These are phyloP conservation scores for Griposia aprilina DNA, from an alignment of 2,888 invertebrate genomes.

Conservation along the genomic window DNA sequence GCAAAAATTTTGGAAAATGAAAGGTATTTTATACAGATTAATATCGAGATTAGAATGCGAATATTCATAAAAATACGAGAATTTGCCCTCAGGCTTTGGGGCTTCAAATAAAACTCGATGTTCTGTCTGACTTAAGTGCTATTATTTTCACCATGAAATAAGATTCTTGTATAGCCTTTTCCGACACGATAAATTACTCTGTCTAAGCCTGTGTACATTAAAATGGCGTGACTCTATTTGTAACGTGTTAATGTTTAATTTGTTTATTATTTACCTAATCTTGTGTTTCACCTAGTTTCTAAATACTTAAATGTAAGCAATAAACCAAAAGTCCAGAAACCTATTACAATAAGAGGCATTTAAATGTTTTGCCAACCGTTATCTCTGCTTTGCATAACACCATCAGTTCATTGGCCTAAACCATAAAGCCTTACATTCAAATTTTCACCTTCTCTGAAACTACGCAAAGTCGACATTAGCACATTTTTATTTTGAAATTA, in stretches of 20 bases:
- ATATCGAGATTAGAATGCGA: neutral
- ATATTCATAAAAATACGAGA: neutral
- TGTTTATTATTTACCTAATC: conserved; percentile 49
- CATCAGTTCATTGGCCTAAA: conserved; percentile 58
- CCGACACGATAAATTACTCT: neutral
- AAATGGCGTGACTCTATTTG: conserved; percentile 41
- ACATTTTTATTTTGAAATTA: conserved; percentile 17
- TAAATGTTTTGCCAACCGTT: conserved; percentile 61
- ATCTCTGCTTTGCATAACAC: conserved; percentile 66
- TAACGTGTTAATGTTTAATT: conserved; percentile 43
- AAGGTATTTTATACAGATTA: neutral
- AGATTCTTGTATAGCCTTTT: neutral
- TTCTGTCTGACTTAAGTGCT: neutral
- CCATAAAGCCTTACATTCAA: conserved; percentile 9
- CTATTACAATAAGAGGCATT: conserved; percentile 65
- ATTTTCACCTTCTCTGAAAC: conserved; percentile 16
- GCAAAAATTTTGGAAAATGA: neutral
- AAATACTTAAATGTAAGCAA: conserved; percentile 39
- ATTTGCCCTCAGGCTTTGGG: neutral
- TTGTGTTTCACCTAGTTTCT: conserved; percentile 42
- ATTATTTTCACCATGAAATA: neutral
- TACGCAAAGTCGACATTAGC: conserved; percentile 16
- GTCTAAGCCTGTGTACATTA: neutral
- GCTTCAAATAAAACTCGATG: neutral
- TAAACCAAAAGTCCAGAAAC: conserved; percentile 58